phyloP scores from a whole-genome alignment of 2,888 invertebrate species.

The Chydorus sphaericus region DNA sequence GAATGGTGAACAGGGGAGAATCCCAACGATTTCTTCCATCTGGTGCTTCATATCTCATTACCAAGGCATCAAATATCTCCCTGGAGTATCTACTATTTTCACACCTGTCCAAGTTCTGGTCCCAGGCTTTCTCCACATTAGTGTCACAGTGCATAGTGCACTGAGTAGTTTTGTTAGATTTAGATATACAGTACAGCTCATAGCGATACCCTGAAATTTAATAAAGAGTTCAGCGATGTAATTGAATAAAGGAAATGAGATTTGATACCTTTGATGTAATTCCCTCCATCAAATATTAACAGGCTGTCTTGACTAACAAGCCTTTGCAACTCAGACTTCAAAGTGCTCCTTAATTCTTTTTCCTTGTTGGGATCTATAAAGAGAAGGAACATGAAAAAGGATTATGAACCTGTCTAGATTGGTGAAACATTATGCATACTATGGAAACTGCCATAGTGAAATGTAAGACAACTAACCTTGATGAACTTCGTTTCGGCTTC shows the following conservation, averaged over 20 bases:
- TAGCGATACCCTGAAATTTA: conserved; percentile 64
- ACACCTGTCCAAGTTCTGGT: conserved; percentile 41
- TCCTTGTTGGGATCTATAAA: conserved; percentile 64
- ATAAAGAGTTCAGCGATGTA: conserved; percentile 3
- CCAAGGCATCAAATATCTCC: conserved; percentile 66
- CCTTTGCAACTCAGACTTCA: conserved; percentile 66
- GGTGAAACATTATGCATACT: neutral
- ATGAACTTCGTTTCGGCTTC: conserved; percentile 59
- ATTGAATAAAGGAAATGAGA: conserved; percentile 6
- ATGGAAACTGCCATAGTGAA: too few relatives aligned
- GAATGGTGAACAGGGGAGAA: conserved; percentile 66
- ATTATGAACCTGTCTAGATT: too few relatives aligned
- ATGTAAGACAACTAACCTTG: too few relatives aligned
- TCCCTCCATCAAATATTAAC: conserved; percentile 79
- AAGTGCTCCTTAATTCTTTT: conserved; percentile 60
- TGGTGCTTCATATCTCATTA: conserved; percentile 74
- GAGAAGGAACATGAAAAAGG: neutral
- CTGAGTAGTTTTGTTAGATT: conserved; percentile 75
- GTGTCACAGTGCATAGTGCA: conserved; percentile 74
- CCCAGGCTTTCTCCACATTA: conserved; percentile 55
- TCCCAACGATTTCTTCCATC: conserved; percentile 87
- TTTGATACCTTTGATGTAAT: conserved; percentile 78
- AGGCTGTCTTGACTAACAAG: conserved; percentile 57
- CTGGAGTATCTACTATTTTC: conserved; percentile 36
- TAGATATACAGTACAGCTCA: conserved; percentile 83